Conservation (phyloP, 2,113 vertebrate genomes). For the Hippocampus barbouri region DNA sequence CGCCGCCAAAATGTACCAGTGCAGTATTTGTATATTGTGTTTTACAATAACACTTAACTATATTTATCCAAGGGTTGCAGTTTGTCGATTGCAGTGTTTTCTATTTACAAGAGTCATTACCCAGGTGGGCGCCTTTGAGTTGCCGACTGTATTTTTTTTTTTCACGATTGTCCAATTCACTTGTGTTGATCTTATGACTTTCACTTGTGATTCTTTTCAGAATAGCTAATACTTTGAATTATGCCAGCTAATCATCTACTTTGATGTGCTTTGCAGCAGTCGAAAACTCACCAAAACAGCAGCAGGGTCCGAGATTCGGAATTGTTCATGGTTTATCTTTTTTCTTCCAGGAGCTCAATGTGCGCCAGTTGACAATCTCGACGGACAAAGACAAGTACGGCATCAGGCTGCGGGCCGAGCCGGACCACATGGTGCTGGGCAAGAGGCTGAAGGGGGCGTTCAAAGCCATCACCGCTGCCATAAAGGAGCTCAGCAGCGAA, state of each 20-base stretch:
- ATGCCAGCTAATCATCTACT: neutral
- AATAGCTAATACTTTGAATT: too few species aligned
- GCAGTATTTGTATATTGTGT: too few species aligned
- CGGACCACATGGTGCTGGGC: slow-evolving; percentile 95
- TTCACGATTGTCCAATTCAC: too few species aligned
- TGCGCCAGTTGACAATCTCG: slow-evolving; percentile 86
- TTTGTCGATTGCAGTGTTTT: too few species aligned
- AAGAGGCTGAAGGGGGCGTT: slow-evolving; percentile 92
- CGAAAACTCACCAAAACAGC: neutral
- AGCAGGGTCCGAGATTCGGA: neutral
- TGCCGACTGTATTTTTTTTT: too few species aligned
- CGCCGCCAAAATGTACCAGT: too few species aligned
- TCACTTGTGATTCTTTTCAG: too few species aligned
- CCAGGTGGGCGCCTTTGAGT: too few species aligned
- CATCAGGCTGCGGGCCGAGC: slow-evolving; percentile 87
- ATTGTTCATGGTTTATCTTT: neutral
- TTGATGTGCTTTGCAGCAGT: neutral
- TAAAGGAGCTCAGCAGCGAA: slow-evolving; percentile 85
- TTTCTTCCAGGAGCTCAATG: slow-evolving; percentile 84
- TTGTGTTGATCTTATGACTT: too few species aligned
- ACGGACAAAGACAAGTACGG: slow-evolving; percentile 89
- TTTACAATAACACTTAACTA: too few species aligned
- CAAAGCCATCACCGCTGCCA: slow-evolving; percentile 80
- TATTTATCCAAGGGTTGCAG: too few species aligned
- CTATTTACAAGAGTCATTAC: too few species aligned